A percentile compares a stretch with the other conserved stretches of the same genome.
Evolutionary conservation across 2,888 invertebrate species (phyloP).

Genomic region (Heliconius aoede): DNA sequence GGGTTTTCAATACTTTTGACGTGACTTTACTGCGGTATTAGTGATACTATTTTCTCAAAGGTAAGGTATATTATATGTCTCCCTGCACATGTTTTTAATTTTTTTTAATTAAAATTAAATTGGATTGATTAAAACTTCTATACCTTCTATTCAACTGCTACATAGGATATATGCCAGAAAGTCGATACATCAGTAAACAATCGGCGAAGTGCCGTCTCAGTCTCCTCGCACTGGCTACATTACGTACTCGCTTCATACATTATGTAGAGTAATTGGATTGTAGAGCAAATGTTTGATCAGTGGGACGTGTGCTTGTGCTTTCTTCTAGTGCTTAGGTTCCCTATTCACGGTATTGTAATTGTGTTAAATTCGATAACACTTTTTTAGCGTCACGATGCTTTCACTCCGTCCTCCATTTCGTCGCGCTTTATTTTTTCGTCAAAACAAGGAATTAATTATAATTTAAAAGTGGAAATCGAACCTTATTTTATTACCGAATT

Average conservation of each 20-base stretch:
- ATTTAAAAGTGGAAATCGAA: too few relatives aligned
- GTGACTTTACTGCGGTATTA: too few relatives aligned
- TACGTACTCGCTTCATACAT: conserved; percentile 41
- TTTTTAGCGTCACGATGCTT: too few relatives aligned
- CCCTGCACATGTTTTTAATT: too few relatives aligned
- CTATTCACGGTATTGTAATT: background rate
- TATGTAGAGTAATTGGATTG: conserved; percentile 51
- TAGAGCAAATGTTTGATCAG: conserved; percentile 48
- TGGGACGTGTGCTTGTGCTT: conserved; percentile 21
- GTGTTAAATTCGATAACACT: background rate
- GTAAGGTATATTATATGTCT: too few relatives aligned
- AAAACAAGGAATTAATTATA: too few relatives aligned
- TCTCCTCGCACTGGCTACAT: conserved; percentile 40
- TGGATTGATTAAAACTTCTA: background rate
- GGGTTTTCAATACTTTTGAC: too few relatives aligned
- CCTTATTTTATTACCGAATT: too few relatives aligned
- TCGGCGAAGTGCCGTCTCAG: conserved; percentile 44
- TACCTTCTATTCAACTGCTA: background rate
- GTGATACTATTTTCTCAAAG: too few relatives aligned
- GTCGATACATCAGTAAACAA: conserved; percentile 45
- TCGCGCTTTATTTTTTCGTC: too few relatives aligned
- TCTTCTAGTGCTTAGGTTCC: background rate
- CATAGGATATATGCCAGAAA: conserved; percentile 5
- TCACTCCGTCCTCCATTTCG: too few relatives aligned
- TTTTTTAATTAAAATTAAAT: background rate